phyloP scores from a whole-genome alignment of 2,113 vertebrate species.

The Bucco capensis region DNA sequence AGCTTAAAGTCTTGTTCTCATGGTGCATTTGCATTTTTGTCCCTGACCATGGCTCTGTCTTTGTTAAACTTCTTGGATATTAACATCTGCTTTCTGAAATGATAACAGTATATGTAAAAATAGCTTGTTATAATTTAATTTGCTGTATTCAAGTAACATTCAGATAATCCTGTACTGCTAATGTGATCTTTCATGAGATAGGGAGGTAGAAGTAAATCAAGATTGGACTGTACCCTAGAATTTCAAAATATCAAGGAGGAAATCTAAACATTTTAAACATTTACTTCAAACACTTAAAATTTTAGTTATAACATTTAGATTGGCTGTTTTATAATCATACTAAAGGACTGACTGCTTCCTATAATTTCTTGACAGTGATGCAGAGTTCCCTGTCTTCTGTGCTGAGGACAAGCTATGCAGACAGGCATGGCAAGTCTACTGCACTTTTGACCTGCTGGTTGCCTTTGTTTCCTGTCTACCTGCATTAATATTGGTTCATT shows the following conservation, averaged over 20 bases:
- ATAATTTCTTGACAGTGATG: not conserved
- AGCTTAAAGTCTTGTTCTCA: not conserved
- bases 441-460: conserved; percentile 56
- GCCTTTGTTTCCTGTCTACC: conserved; percentile 46
- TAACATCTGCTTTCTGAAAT: not conserved
- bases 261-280: not conserved
- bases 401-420: conserved; percentile 24
- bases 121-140: not conserved
- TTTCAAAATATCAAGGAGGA: not conserved
- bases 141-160: not conserved
- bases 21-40: not conserved
- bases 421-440: conserved; percentile 29
- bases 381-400: not conserved
- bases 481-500: conserved; percentile 46
- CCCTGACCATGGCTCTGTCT: not conserved
- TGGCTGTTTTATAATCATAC: not conserved
- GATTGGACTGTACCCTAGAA: not conserved
- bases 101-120: not conserved
- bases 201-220: not conserved
- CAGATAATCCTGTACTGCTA: not conserved
- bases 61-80: not conserved
- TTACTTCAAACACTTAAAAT: not conserved
- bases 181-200: not conserved
- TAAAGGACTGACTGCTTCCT: not conserved
- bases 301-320: not conserved